Percentiles rank a stretch among this genome's conserved stretches.
These are phyloP conservation scores for Butorides virescens DNA, from an alignment of 2,113 vertebrate genomes.

Conservation along the genomic window DNA sequence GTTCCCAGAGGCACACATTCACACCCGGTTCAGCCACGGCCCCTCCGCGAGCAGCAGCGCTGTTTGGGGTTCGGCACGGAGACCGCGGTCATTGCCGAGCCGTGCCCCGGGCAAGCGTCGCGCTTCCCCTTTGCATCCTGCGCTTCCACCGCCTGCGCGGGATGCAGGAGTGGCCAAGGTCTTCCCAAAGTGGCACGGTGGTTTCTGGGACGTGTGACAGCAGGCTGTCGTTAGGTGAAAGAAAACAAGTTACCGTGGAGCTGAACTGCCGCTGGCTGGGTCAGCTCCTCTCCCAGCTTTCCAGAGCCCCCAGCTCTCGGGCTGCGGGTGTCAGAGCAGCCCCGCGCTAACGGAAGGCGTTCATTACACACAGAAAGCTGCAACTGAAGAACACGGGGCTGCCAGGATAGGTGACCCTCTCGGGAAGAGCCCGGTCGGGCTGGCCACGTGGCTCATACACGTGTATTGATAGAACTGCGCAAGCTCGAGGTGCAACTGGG, in stretches of 20 bases:
- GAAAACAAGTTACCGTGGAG: background rate
- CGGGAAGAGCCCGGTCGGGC: background rate
- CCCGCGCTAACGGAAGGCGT: background rate
- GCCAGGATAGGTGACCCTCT: background rate
- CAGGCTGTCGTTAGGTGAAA: background rate
- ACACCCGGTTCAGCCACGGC: background rate
- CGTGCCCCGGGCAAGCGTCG: rapidly evolving
- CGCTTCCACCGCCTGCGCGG: background rate
- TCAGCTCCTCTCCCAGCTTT: background rate
- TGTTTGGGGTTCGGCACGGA: background rate
- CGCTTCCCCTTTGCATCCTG: background rate
- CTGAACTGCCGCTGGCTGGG: background rate
- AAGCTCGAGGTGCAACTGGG: background rate
- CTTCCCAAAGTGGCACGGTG: background rate
- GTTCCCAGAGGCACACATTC: background rate
- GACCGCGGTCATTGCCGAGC: rapidly evolving
- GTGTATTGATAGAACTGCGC: background rate
- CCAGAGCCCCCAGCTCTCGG: background rate
- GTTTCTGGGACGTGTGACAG: background rate
- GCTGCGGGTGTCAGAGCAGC: background rate
- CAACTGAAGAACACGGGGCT: background rate
- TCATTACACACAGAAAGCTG: background rate
- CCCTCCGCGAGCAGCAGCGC: background rate
- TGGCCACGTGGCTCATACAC: background rate
- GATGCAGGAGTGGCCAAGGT: background rate